These are phyloP conservation scores for Nothura maculosa DNA, from an alignment of 2,797 vertebrate species.

Conservation along the genomic window DNA sequence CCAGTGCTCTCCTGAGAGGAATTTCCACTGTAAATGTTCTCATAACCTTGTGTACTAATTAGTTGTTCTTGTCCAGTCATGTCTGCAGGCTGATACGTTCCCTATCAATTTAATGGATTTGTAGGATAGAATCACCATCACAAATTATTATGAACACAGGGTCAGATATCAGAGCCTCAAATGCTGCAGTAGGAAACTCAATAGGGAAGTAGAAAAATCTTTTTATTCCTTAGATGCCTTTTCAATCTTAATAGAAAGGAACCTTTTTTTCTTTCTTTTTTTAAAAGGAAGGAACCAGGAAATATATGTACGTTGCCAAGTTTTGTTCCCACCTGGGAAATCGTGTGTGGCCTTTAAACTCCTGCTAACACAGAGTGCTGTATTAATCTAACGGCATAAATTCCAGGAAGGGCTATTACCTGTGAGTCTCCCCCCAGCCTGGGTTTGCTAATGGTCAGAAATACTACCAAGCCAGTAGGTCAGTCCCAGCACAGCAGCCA, in stretches of 20 bases:
- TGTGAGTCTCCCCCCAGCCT: background rate
- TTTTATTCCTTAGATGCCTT: background rate
- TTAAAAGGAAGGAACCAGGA: background rate
- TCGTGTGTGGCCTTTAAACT: background rate
- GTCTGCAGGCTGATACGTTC: background rate
- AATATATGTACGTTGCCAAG: background rate
- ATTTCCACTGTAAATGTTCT: background rate
- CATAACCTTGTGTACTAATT: background rate
- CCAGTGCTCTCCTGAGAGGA: background rate
- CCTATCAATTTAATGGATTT: conserved; percentile 32
- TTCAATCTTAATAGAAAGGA: conserved; percentile 3
- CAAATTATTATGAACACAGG: conserved; percentile 12
- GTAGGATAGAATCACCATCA: conserved; percentile 1
- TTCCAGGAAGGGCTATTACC: background rate
- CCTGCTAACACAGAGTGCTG: background rate
- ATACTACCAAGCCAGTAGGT: accelerated
- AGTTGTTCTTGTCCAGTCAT: background rate
- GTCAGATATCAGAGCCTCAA: conserved; percentile 22
- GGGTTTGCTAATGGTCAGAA: background rate
- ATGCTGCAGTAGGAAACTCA: background rate
- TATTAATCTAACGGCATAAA: background rate
- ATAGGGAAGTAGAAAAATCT: background rate
- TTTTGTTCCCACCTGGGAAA: background rate
- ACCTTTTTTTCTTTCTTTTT: background rate
- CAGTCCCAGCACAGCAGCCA: background rate